Evolutionary conservation across 2,888 invertebrate genomes (phyloP), one percentile per base, ranked within the genome.

Genomic region (Axea sp.): DNA sequence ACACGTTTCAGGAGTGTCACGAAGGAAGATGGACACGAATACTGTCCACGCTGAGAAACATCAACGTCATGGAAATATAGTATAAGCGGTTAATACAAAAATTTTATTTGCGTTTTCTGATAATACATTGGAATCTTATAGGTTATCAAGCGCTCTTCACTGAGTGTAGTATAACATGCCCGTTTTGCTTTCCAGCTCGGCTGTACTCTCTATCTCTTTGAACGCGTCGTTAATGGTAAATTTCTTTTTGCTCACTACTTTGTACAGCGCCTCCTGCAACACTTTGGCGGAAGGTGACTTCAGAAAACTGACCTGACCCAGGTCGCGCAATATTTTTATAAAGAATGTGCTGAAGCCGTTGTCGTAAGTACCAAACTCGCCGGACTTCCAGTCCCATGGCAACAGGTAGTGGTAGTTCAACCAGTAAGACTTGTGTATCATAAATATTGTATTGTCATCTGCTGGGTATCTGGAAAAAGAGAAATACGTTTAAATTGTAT

Each of bases 331-430:
- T 0, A 94, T 89, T 33, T 93, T 89, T 47, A 95, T 92, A 79
- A 93, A 90, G 79, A 93, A 90, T 22, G 60, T 57, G 9, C 91
- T 90, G 65, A 90, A 92, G 2, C 93, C 91, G 0, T 87, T 82
- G 67, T 90, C 91, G 80, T 95, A 95, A 35, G 91, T 90, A 1
- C 95, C 95, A 76, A 90, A 95, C 87, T 96, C 95, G 4, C 93
- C 93, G n/a, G 91, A 92, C 82, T 94, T 94, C 87, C 94, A 95
- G 82, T 96, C 95, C 88, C 92, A 92, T 0, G 95, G 93, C 12
- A 94, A 85, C 12, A 94, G 82, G 79, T 95, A 95, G 82, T 96
- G 95, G 82, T 94, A 96, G 72, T 93, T 92, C 0, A 92, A 91
- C 95, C 95, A 95, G 83, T 93, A 92, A 1, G 92, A 92, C 84